Evolutionary conservation across 2,888 invertebrate species (phyloP), one percentile per base, ranked within the genome.

Genomic region (Octonoba sinensis): DNA sequence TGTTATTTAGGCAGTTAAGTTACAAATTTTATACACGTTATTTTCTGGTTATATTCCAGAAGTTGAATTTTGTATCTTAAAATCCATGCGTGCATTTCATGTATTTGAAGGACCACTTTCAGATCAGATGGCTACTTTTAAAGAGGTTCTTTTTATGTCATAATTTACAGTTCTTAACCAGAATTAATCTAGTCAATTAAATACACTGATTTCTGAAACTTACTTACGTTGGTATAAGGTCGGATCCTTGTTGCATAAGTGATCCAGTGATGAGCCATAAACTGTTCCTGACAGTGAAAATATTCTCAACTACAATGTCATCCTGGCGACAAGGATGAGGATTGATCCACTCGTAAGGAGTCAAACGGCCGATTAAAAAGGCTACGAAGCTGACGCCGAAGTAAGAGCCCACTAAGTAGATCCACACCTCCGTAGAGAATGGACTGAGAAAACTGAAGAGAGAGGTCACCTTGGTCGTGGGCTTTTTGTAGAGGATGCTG

Each of bases 211-310:
- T 36, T 36, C 36, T 36, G 8, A 36, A 36, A 36, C 6, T 20
- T 18, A 88, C 93, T 93, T 93, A 96, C 95, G 95, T 95, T 89
- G 96, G 96, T 87, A 96, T 91, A 90, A 96, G 95, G 90, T 96
- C 96, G 91, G 96, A 96, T 89, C 96, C 96, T 90, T 97, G 96
- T 89, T 96, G 96, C 94, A 97, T 95, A 86, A 97, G 92, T 54
- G 96, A 96, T 87, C 96, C 95, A 86, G 96, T 95, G 86, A 96
- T 96, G 90, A 98, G 97, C 98, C 98, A 99, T 91, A 97, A 93
- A 90, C 96, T 96, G 91, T 97, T 97, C 90, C 90, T 94, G 91
- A 88, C 94, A 15, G 72, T 79, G 90, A 97, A 97, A 89, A 95
- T 95, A 89, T 95, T 96, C 87, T 95, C 93, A 78, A 96, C 90